These are phyloP conservation scores for Burhinus oedicnemus DNA, from an alignment of 2,113 vertebrate genomes.

Conservation along the genomic window DNA sequence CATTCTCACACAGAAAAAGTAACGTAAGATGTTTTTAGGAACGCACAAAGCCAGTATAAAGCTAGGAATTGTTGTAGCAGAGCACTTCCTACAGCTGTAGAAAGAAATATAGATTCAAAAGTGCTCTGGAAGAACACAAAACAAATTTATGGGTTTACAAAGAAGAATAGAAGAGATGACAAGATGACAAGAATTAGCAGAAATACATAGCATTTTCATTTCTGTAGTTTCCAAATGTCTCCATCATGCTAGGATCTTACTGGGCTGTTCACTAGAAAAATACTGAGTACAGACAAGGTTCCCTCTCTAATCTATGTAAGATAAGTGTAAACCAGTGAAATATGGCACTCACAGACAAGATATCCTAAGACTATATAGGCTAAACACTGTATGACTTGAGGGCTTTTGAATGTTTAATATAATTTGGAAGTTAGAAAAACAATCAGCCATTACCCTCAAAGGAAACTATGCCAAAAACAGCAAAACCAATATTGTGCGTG, in stretches of 20 bases:
- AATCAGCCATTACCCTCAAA: neutral
- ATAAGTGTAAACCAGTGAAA: neutral
- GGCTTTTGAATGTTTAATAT: neutral
- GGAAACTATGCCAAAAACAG: neutral
- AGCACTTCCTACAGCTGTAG: neutral
- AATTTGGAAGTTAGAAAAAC: neutral
- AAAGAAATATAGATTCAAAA: neutral
- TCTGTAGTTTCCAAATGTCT: neutral
- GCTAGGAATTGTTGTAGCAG: neutral
- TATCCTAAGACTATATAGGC: neutral
- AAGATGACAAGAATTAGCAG: neutral
- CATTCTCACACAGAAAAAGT: neutral
- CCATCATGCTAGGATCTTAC: neutral
- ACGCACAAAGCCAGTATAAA: neutral
- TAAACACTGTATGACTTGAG: neutral
- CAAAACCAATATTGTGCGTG: neutral
- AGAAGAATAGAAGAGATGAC: neutral
- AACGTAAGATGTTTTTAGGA: neutral
- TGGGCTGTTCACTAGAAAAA: neutral
- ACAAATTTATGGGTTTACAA: neutral
- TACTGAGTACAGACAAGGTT: neutral
- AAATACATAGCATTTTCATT: neutral
- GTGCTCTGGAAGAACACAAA: neutral
- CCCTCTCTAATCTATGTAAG: neutral
- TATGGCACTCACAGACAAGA: neutral